These are phyloP conservation scores for Sericinus montela DNA, from an alignment of 2,888 invertebrate genomes.

Conservation along the genomic window DNA sequence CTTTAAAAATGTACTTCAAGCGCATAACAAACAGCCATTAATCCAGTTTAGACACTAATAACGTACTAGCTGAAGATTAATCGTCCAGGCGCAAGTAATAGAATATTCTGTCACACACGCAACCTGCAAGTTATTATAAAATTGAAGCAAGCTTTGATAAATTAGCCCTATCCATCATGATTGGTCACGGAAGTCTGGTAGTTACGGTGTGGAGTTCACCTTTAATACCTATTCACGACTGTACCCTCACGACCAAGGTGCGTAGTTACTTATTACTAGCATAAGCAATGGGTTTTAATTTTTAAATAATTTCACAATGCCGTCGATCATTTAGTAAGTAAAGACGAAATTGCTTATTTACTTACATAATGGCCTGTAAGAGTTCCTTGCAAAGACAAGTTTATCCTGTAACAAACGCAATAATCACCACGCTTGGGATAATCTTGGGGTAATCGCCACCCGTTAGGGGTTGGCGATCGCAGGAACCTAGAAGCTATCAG, in stretches of 20 bases:
- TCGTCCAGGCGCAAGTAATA: slow-evolving; percentile 60
- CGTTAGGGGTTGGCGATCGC: no score
- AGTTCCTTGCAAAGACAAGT: no score
- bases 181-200: slow-evolving; percentile 65
- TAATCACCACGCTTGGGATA: no score
- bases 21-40: slow-evolving; percentile 70
- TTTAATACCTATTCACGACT: slow-evolving; percentile 19
- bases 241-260: slow-evolving; percentile 13
- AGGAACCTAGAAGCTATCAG: no score
- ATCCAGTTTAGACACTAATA: slow-evolving; percentile 69
- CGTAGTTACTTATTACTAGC: slow-evolving; percentile 11
- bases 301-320: slow-evolving; percentile 1
- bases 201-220: slow-evolving; percentile 21
- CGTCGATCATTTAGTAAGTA: no score
- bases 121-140: slow-evolving; percentile 70
- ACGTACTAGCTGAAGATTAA: slow-evolving; percentile 62
- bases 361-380: no score
- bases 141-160: slow-evolving; percentile 72
- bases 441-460: no score
- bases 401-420: no score
- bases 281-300: slow-evolving; percentile 9
- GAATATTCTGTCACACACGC: slow-evolving; percentile 75
- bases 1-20: slow-evolving; percentile 34
- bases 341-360: no score
- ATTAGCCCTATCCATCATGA: slow-evolving; percentile 74